Evolutionary conservation across 2,797 vertebrate species (phyloP), one percentile per base, ranked within the genome.

Genomic region (Halcyon badia): DNA sequence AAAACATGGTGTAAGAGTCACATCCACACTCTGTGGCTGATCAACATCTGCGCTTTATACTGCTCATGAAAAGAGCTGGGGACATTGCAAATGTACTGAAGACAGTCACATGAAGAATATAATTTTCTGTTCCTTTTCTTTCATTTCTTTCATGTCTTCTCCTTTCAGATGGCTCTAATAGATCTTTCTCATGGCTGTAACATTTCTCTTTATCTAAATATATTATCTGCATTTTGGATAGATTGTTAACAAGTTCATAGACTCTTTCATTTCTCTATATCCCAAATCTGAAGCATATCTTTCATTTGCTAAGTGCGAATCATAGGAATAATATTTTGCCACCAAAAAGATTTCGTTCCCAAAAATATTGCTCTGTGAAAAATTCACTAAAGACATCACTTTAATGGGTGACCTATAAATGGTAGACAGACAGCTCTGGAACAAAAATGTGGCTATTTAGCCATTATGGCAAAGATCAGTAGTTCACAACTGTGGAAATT

Each of bases 401-500:
- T 85, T 71, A 93, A 66, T 56, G 68, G 30, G 33, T 66, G 70
- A 82, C 37, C 25, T 79, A 35, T 61, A 93, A 95, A 75, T 44
- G 83, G 44, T n/a, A 90, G 66, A 52, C 85, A 93, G 89, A 77
- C 26, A 90, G 39, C 31, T 76, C 66, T 93, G 93, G 87, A 94
- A 91, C 0, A 3, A 75, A 94, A 93, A 82, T 57, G 82, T 82
- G 54, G 31, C 69, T 94, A 42, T 69, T 92, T 33, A 94, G 73
- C 54, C 35, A 48, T 81, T 90, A 92, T 87, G 93, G 89, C 87
- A 93, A 91, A 91, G 79, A 95, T 70, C 62, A 49, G 73, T 66
- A 68, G 46, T 60, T 90, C 48, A 76, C 25, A 89, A 82, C 44
- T 52, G 64, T 94, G 96, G 95, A 96, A 97, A 96, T 44, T 89